Evolutionary conservation across 2,797 vertebrate genomes (phyloP), one percentile per base, ranked within the genome.

Genomic region (Lepidocolaptes lacrymiger): DNA sequence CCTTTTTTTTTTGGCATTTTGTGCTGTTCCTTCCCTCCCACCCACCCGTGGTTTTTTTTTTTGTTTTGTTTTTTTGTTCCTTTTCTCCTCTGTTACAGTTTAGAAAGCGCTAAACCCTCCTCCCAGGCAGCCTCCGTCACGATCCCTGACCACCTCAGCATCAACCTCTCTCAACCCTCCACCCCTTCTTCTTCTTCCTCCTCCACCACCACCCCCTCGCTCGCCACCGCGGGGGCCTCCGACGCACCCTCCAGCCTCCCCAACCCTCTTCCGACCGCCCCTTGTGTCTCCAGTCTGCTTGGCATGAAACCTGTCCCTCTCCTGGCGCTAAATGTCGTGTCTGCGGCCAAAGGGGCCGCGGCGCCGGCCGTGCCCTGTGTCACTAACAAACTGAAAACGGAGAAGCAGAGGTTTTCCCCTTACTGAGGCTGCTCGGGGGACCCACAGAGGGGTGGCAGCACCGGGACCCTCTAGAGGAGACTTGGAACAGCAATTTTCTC

Each of bases 71-170:
- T 19, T 96, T 88, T 97, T 96, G 96, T 97, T 97, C 96, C 96
- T 97, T 97, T 98, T 97, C 95, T 98, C 97, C 98, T 97, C 97
- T 97, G 99, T 99, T 99, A 98, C 99, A 99, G 99, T 98, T 98
- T 99, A 99, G 99, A 99, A 99, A 99, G 98, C 98, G 99, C 99
- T 99, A 99, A 99, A 99, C 98, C 99, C 98, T 99, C 99, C 98
- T 99, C 98, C 99, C 98, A 98, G 98, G 97, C 97, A 98, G 97
- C 98, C 98, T 98, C 98, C 97, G 98, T 97, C 98, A 99, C 98
- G 98, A 99, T 98, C 98, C 98, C 98, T 96, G 99, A 99, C 98
- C 98, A 98, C 98, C 98, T 98, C 98, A 98, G 98, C 98, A 98
- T 98, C 98, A 99, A 98, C 99, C 98, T 98, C 98, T 99, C 97